Evolutionary conservation across 2,113 vertebrate species (phyloP), one percentile per base, ranked within the genome.

Genomic region (Passer domesticus): DNA sequence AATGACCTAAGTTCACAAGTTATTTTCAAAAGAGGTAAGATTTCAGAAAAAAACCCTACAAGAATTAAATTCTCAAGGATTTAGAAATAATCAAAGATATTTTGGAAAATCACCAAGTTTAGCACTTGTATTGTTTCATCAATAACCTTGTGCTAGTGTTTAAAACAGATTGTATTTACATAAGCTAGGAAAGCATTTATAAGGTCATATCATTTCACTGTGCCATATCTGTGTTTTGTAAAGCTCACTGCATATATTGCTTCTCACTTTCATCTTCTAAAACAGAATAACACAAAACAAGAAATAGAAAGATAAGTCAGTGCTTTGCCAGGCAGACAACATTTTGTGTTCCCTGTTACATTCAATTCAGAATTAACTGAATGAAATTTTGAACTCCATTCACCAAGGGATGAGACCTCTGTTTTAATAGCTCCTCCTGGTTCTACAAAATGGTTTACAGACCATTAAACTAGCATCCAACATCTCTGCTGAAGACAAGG

Each of bases 1-100:
- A 79, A 35, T 41, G 18, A 33, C 0, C 0, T 33, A 77, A 66
- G 7, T 67, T 78, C 13, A 4, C 8, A 58, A 62, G 31, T 30
- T 25, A 74, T 15, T 30, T 89, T 83, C 35, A 84, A 60, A 80
- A 90, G 37, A 37, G 7, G 5, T 7, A 68, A 81, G 30, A 23
- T 59, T 66, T 70, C 30, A 75, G 39, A 33, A 81, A 56, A 56
- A 89, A 66, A 49, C 2, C 4, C 15, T 18, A 20, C 6, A 68
- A 37, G 5, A 63, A 22, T 4, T 73, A 81, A 66, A 92, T 77
- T 69, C 49, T 69, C 2, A 64, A 46, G 18, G 13, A 50, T 76
- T 83, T 87, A 1, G 13, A 80, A 83, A 58, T 31, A 3, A 46
- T 41, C n/a, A 78, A 55, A 77, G 21, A 3, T 10, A 28, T 67